Conservation (phyloP, 2,888 invertebrate species). For the Endotricha flammealis region DNA sequence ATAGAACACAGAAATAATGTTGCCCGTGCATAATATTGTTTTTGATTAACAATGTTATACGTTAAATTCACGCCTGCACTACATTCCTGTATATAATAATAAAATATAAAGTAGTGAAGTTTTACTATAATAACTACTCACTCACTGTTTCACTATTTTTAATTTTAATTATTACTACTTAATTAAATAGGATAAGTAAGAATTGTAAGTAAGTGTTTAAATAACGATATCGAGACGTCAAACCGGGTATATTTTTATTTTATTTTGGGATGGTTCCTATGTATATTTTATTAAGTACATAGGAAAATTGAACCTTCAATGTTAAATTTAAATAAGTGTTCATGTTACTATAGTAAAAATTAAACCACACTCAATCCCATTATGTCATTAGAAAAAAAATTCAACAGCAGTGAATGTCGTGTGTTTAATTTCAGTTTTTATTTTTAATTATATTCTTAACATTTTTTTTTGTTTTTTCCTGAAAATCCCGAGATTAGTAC, state of each 20-base stretch:
- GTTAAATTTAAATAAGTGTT: not conserved
- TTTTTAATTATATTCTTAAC: too few species aligned
- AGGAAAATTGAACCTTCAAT: constrained; percentile 4
- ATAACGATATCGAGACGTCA: constrained; percentile 1
- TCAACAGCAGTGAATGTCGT: too few species aligned
- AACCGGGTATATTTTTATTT: not conserved
- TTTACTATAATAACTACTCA: constrained; percentile 50
- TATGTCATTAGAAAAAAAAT: too few species aligned
- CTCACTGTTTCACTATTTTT: constrained; percentile 63
- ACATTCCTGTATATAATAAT: constrained; percentile 54
- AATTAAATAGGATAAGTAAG: constrained; percentile 42
- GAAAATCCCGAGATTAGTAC: too few species aligned
- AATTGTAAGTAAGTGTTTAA: constrained; percentile 24
- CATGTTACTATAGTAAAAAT: too few species aligned
- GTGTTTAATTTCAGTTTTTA: too few species aligned
- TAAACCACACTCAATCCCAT: too few species aligned
- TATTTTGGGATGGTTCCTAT: too few species aligned
- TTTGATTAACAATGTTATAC: constrained; percentile 21
- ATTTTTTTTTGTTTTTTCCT: too few species aligned
- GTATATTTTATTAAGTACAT: too few species aligned
- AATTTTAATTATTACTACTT: constrained; percentile 39
- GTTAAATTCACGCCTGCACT: constrained; percentile 36
- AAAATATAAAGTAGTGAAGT: constrained; percentile 48
- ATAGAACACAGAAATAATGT: too few species aligned
- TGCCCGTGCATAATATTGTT: constrained; percentile 14